phyloP scores from a whole-genome alignment of 2,888 invertebrate species.

The Scaptomyza caliginosa region DNA sequence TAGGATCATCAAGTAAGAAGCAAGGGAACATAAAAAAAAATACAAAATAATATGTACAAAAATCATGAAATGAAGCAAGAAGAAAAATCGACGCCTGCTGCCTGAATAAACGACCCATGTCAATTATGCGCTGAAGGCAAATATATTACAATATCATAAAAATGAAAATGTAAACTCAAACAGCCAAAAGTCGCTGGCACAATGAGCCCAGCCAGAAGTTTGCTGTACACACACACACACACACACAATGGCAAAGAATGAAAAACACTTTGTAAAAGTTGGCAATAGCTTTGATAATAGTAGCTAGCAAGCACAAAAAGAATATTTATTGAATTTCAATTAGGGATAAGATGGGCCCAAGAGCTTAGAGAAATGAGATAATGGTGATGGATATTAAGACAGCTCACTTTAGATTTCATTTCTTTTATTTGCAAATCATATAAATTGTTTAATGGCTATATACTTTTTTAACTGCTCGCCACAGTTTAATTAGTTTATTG shows the following conservation, averaged over 20 bases:
- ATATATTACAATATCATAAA: constrained; percentile 80
- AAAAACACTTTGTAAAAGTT: constrained; percentile 50
- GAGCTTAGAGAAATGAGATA: background rate
- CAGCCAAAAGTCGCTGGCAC: constrained; percentile 61
- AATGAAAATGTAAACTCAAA: constrained; percentile 74
- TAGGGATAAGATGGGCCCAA: background rate
- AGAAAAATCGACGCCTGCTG: constrained; percentile 56
- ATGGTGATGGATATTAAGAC: background rate
- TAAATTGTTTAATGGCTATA: no score
- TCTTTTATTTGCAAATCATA: no score
- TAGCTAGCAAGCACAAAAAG: background rate
- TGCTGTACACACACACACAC: constrained; percentile 34
- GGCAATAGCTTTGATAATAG: constrained; percentile 40
- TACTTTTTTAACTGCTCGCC: background rate
- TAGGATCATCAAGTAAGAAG: constrained; percentile 1
- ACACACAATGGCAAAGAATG: constrained; percentile 37
- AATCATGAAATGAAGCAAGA: background rate
- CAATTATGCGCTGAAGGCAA: constrained; percentile 79
- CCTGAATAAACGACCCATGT: constrained; percentile 74
- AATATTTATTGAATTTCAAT: constrained; percentile 19
- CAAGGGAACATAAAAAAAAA: constrained; percentile 3
- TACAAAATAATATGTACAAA: background rate
- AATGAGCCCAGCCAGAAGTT: constrained; percentile 33
- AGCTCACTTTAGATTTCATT: no score
- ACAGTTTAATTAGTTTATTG: background rate